Evolutionary conservation across 30 jellyfish, hydroid and myxozoan genomes (phyloP), one percentile per base, ranked within the genome.

Genomic region (Aurelia aurita complex sp. Pacific): DNA sequence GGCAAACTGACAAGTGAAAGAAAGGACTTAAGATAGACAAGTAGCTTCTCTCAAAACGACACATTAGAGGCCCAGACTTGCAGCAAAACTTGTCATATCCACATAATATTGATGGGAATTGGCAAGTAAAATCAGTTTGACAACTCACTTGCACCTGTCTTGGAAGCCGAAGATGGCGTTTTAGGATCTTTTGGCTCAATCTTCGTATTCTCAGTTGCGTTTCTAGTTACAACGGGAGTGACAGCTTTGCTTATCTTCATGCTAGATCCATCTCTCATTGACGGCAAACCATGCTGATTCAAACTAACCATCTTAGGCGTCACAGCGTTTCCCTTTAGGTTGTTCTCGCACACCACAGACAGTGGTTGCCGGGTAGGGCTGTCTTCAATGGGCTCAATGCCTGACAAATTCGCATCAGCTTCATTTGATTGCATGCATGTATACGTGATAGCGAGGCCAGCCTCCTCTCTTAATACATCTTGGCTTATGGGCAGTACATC

Each of bases 361-460:
- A 68, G 73, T 62, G 90, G 90, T 54, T 81, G 69, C 13, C 90
- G 90, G 67, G 64, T 76, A 19, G 90, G 90, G 61, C 80, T 81
- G 0, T 81, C 77, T 6, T 46, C 68, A 32, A 81, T 13, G 11
- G 90, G 83, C 61, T 81, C 90, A 34, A 81, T 64, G 18, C 90
- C 90, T 11, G 90, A 81, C 63, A 69, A 43, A 34, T 81, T 82
- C 12, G 34, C 51, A 13, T 46, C 14, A 46, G 15, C 57, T 6
- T 46, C 14, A 46, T 6, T 46, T 46, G 57, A 46, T 46, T 46
- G 57, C 57, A 1, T 46, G 57, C 15, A 46, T 5, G 57, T 46
- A 9, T 46, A 46, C 57, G 57, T 46, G 57, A 46, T 14, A 46
- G 6, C 57, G 57, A 46, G 57, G 57, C 57, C 15, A 46, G 15